These are phyloP conservation scores for Brachionus koreanus DNA, from an alignment of 1,140 invertebrate genomes.

Conservation along the genomic window DNA sequence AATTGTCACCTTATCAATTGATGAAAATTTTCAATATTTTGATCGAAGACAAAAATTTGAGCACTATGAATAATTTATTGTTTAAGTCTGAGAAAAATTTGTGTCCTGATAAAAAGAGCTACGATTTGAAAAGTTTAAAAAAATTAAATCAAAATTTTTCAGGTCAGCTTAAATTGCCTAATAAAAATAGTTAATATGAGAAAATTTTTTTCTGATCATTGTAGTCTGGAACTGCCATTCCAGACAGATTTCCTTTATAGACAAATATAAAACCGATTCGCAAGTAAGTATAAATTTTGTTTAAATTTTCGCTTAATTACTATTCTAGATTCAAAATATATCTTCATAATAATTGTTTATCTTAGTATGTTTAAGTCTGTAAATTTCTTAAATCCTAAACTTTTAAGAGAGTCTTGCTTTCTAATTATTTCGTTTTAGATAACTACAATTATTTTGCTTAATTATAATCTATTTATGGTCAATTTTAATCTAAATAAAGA, in stretches of 20 bases:
- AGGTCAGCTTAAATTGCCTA: conserved; percentile 4
- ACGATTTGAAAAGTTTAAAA: conserved; percentile 7
- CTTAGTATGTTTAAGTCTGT: background rate
- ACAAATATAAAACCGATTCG: background rate
- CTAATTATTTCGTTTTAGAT: no score
- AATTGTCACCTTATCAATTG: background rate
- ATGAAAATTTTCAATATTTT: conserved; percentile 30
- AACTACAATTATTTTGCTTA: no score
- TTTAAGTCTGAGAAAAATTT: background rate
- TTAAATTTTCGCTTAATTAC: background rate
- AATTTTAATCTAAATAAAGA: no score
- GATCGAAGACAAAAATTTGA: conserved; percentile 3
- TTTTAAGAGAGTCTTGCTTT: no score
- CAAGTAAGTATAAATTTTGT: background rate
- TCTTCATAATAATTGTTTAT: background rate
- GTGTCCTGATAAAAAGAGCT: background rate
- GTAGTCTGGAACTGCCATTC: conserved; percentile 1
- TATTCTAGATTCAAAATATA: background rate
- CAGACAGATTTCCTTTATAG: background rate
- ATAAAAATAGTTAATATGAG: background rate
- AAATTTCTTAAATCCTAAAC: background rate
- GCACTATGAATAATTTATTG: background rate
- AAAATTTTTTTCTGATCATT: background rate
- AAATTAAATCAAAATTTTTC: background rate
- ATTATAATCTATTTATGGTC: no score